Evolutionary conservation across 2,888 invertebrate genomes (phyloP).

Genomic region (Watsonalla cultraria): DNA sequence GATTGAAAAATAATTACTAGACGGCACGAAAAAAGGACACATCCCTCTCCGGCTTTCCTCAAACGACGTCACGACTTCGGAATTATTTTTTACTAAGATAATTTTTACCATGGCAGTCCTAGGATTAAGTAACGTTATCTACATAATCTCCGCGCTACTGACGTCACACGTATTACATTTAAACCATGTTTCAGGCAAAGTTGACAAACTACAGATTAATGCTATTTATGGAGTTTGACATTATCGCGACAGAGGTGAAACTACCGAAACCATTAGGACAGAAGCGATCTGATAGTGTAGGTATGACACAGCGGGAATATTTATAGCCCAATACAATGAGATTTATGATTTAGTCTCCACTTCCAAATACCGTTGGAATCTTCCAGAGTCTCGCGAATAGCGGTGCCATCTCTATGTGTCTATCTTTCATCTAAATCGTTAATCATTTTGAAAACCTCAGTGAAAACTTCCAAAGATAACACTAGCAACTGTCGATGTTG

Average conservation of each 20-base stretch:
- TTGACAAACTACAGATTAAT: constrained; percentile 55
- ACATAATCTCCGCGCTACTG: constrained; percentile 51
- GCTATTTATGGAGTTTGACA: constrained; percentile 63
- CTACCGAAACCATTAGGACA: constrained; percentile 61
- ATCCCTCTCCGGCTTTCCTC: too few species aligned
- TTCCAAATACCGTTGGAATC: constrained; percentile 9
- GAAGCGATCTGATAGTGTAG: constrained; percentile 23
- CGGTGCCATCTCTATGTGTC: neutral
- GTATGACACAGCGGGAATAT: constrained; percentile 24
- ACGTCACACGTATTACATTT: constrained; percentile 52
- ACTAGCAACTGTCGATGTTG: constrained; percentile 16
- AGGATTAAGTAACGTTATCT: constrained; percentile 40
- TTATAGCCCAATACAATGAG: constrained; percentile 22
- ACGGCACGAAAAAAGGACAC: too few species aligned
- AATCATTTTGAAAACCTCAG: constrained; percentile 6
- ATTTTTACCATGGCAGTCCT: neutral
- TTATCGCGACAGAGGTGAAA: constrained; percentile 57
- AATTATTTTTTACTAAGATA: too few species aligned
- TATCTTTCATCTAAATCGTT: constrained; percentile 14
- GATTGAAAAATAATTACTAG: too few species aligned
- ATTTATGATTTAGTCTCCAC: neutral
- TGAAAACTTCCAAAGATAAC: constrained; percentile 34
- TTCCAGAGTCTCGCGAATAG: constrained; percentile 5
- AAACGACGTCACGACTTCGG: too few species aligned
- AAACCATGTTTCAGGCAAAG: constrained; percentile 47